A percentile compares a stretch with the other conserved stretches of the same genome.
These are phyloP conservation scores for Eupelmus urozonus DNA, from an alignment of 2,888 invertebrate species.

Conservation along the genomic window DNA sequence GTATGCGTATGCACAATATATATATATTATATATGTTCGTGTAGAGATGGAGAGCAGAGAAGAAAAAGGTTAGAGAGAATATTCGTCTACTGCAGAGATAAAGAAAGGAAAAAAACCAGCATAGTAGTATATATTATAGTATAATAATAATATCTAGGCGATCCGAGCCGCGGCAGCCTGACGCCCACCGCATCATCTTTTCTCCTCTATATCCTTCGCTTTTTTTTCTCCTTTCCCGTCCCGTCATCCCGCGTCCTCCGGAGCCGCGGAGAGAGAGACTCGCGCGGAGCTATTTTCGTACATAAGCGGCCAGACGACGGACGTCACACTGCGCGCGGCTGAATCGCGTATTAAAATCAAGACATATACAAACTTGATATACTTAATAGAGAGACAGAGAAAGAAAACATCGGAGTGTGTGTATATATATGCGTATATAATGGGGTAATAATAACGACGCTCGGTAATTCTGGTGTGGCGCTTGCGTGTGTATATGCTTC, in stretches of 20 bases:
- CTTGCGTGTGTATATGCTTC: not conserved
- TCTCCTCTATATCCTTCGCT: not conserved
- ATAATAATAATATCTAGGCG: slow-evolving; percentile 17
- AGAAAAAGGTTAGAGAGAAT: not conserved
- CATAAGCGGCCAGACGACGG: not conserved
- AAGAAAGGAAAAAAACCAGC: slow-evolving; percentile 6
- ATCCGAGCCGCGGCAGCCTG: slow-evolving; percentile 19
- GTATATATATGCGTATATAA: not conserved
- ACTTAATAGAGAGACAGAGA: slow-evolving; percentile 7
- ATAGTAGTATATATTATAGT: slow-evolving; percentile 22
- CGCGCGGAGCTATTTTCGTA: not conserved
- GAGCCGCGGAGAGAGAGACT: not conserved
- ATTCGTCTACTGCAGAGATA: slow-evolving; percentile 7
- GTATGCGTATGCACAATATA: slow-evolving; percentile 5
- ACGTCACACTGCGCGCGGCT: slow-evolving; percentile 55
- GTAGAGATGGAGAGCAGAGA: too few relatives aligned
- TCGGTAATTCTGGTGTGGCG: slow-evolving; percentile 22
- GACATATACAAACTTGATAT: slow-evolving; percentile 49
- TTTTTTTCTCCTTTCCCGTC: not conserved
- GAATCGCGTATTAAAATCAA: slow-evolving; percentile 58
- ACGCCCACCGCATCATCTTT: slow-evolving; percentile 7
- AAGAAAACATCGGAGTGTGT: slow-evolving; percentile 21
- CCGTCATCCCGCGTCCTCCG: not conserved
- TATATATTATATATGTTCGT: not conserved
- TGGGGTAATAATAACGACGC: not conserved